These are phyloP conservation scores for Microctenopoma stevenorrisi DNA, from an alignment of 2,797 vertebrate genomes.

Conservation along the genomic window DNA sequence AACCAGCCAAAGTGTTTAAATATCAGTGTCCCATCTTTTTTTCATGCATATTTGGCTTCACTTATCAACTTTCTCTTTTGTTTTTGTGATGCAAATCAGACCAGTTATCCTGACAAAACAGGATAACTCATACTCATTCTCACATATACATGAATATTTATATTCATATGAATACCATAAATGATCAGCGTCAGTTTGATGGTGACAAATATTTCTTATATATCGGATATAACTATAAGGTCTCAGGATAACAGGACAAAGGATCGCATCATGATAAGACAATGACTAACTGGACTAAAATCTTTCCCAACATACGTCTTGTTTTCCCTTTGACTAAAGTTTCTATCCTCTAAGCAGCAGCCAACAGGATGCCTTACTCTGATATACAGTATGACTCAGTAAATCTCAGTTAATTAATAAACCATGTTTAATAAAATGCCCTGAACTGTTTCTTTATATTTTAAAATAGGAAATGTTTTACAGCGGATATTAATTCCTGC, in stretches of 20 bases:
- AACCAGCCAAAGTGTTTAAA: too few relatives aligned
- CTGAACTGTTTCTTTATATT: background rate
- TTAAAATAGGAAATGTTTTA: background rate
- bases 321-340: background rate
- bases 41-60: background rate
- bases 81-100: background rate
- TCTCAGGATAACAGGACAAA: background rate
- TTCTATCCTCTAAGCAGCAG: background rate
- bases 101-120: background rate
- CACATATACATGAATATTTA: background rate
- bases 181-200: background rate
- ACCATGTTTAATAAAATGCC: constrained; percentile 32
- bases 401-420: constrained; percentile 49
- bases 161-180: background rate
- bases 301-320: background rate
- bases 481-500: background rate
- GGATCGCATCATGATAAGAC: background rate
- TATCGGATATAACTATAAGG: background rate
- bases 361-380: constrained; percentile 37
- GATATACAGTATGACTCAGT: constrained; percentile 6
- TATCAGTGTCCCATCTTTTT: too few relatives aligned
- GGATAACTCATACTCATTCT: background rate
- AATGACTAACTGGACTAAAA: constrained; percentile 24
- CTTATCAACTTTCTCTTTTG: background rate
- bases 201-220: constrained; percentile 16